A percentile compares a stretch with the other conserved stretches of the same genome.
These are phyloP conservation scores for Otocyon megalotis DNA, from an alignment of 2,113 vertebrate genomes.

Conservation along the genomic window DNA sequence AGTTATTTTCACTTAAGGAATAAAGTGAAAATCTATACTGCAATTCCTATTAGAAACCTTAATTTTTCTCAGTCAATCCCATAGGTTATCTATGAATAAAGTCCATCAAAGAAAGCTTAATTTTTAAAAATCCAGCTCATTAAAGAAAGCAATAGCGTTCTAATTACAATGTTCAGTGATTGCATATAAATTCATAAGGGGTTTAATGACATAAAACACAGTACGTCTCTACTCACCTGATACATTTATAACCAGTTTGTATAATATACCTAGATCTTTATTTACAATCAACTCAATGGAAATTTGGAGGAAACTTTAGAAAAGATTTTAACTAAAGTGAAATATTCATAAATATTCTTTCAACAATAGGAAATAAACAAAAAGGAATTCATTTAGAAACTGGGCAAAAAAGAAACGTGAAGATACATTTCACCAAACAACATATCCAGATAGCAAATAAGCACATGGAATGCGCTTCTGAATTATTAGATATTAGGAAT, in stretches of 20 bases:
- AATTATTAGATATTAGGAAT: background rate
- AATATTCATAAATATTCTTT: background rate
- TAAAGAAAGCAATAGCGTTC: background rate
- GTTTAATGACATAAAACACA: background rate
- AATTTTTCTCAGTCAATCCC: background rate
- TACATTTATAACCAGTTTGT: background rate
- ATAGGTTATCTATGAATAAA: background rate
- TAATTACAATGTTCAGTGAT: background rate
- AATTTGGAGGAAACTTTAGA: background rate
- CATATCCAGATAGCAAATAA: background rate
- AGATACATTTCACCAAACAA: background rate
- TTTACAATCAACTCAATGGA: background rate
- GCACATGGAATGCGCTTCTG: background rate
- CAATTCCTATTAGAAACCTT: background rate
- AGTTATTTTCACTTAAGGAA: background rate
- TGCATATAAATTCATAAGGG: background rate
- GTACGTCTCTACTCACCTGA: background rate
- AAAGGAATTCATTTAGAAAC: background rate
- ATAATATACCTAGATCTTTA: background rate
- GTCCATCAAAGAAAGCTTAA: background rate
- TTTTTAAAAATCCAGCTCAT: background rate
- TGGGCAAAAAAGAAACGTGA: background rate
- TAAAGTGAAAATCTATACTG: background rate
- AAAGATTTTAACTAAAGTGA: background rate
- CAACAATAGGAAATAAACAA: background rate